Conservation (phyloP, 2,888 invertebrate species). For the Pachymerium ferrugineum region DNA sequence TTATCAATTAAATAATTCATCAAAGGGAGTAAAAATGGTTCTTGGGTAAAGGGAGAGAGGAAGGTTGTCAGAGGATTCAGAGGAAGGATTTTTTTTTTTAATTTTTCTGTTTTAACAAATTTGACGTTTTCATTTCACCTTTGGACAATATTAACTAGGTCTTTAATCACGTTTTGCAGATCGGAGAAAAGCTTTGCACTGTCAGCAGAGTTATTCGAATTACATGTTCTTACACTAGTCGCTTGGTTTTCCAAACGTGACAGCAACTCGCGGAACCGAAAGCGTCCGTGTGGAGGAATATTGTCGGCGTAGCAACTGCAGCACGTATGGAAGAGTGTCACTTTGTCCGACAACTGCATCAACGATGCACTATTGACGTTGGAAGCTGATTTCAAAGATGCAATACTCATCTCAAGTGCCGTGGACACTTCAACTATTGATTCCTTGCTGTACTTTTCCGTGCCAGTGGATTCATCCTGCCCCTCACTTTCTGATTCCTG, state of each 20-base stretch:
- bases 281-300: slow-evolving; percentile 78
- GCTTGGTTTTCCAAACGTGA: slow-evolving; percentile 65
- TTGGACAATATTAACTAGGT: slow-evolving; percentile 68
- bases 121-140: slow-evolving; percentile 48
- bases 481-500: slow-evolving; percentile 55
- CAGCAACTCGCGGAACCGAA: slow-evolving; percentile 73
- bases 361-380: slow-evolving; percentile 57
- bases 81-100: background rate
- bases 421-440: slow-evolving; percentile 41
- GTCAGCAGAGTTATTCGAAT: slow-evolving; percentile 59
- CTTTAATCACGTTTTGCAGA: slow-evolving; percentile 65
- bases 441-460: slow-evolving; percentile 37
- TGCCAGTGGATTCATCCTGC: slow-evolving; percentile 48
- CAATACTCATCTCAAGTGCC: slow-evolving; percentile 40
- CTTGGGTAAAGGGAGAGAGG: no score
- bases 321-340: slow-evolving; percentile 70
- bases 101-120: background rate
- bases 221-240: slow-evolving; percentile 61
- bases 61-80: no score
- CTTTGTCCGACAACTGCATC: slow-evolving; percentile 72
- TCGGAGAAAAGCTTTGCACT: slow-evolving; percentile 63
- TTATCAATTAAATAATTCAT: background rate
- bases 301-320: slow-evolving; percentile 78
- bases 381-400: slow-evolving; percentile 38
- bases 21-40: background rate